Evolutionary conservation across 2,797 vertebrate species (phyloP), one percentile per base, ranked within the genome.

Genomic region (Oceanodroma leucorhoa): DNA sequence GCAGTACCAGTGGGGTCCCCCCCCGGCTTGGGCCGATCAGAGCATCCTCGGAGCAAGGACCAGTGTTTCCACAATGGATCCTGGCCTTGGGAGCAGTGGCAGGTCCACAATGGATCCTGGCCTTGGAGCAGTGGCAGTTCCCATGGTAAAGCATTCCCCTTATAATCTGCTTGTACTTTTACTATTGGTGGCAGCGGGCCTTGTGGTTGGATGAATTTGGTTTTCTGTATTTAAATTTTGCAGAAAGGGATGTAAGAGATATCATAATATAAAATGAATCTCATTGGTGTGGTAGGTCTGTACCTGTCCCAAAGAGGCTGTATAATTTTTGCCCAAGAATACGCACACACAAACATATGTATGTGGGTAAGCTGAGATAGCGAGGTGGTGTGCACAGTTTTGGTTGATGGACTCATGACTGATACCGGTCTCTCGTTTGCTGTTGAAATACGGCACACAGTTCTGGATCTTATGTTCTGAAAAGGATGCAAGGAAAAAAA

Each of bases 1-100:
- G 26, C 3, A 29, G n/a, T 34, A 73, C 14, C 32, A 57, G 20
- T 1, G 6, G 11, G 2, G 2, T 34, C 1, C 5, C 2, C 2
- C 15, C 14, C 6, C 0, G 3, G 8, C 19, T 67, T 75, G 36
- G 29, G 26, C 40, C 76, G 8, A 4, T 57, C 54, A 53, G 41
- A 87, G 32, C 58, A 67, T n/a, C 51, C 48, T 46, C 70, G 29
- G 15, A 18, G 19, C 45, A 65, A 57, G 26, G 27, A 46, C 18
- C 21, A 36, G 8, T 3, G 3, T 46, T 83, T 58, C 55, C 45
- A 6, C 14, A 69, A 9, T 20, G 9, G 18, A 86, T 55, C 40
- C 40, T 17, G 8, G 23, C 40, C 36, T 38, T 43, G 73, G 73
- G 13, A 46, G 50, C 53, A 54, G 34, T 43, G 20, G 10, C 30